Conservation (phyloP, 2,888 invertebrate genomes). For the Sinotaia quadrata region DNA sequence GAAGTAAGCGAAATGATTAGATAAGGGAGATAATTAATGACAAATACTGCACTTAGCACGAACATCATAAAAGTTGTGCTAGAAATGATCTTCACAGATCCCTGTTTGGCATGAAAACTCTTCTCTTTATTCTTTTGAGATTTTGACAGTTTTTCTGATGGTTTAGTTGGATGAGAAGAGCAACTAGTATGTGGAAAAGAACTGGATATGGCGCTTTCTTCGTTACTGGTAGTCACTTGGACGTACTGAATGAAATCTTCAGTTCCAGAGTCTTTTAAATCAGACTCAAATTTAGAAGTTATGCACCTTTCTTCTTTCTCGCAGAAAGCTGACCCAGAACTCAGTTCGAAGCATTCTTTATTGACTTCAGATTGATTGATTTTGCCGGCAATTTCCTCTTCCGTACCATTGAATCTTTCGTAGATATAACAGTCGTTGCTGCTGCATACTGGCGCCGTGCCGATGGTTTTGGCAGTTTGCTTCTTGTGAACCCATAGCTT, state of each 20-base stretch:
- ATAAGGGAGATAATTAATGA: background rate
- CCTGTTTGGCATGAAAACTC: too few species aligned
- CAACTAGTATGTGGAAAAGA: too few species aligned
- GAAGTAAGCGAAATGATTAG: background rate
- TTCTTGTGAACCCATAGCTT: constrained; percentile 14
- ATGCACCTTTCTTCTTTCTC: too few species aligned
- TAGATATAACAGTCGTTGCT: background rate
- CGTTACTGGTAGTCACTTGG: background rate
- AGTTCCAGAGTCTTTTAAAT: too few species aligned
- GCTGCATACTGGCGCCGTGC: background rate
- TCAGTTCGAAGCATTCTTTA: background rate
- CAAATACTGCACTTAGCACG: background rate
- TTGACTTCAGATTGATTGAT: background rate
- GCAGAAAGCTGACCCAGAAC: background rate
- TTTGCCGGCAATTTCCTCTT: background rate
- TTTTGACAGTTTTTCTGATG: background rate
- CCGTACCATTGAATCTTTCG: background rate
- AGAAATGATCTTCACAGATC: background rate
- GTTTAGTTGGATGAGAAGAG: too few species aligned
- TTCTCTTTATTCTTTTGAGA: too few species aligned
- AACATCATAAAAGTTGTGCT: constrained; percentile 1
- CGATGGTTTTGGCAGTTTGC: too few species aligned
- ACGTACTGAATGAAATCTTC: too few species aligned
- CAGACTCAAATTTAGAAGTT: too few species aligned
- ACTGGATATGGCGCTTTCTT: background rate